Evolutionary conservation across 2,888 invertebrate species (phyloP).

Genomic region (Lithophane semibrunnea): DNA sequence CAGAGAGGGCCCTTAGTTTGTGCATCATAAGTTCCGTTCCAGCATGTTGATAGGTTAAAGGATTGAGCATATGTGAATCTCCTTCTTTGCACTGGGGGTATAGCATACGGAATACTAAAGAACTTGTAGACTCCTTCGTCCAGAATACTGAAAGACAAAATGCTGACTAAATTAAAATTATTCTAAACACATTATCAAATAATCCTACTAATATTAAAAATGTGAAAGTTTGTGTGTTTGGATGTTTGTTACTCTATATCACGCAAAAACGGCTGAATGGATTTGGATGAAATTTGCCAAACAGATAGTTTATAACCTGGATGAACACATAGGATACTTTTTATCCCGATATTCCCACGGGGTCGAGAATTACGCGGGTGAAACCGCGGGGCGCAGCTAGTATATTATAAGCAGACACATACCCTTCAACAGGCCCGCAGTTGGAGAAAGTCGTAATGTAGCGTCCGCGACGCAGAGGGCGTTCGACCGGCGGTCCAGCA

Average conservation of each 20-base stretch:
- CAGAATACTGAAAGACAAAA: constrained; percentile 88
- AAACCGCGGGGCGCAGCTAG: no score
- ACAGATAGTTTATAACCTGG: no score
- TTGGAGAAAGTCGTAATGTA: constrained; percentile 93
- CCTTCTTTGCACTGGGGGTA: constrained; percentile 92
- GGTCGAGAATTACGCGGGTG: no score
- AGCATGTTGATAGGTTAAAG: constrained; percentile 93
- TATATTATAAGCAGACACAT: constrained; percentile 59
- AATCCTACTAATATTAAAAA: neutral
- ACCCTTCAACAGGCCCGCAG: constrained; percentile 96
- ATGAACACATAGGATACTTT: no score
- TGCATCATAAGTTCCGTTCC: constrained; percentile 93
- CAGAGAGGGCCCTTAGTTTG: constrained; percentile 93
- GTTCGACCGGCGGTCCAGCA: constrained; percentile 88
- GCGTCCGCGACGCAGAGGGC: constrained; percentile 93
- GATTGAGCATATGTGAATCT: constrained; percentile 93
- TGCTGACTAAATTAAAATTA: neutral
- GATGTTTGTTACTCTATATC: no score
- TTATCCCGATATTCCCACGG: no score
- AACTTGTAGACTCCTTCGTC: constrained; percentile 95
- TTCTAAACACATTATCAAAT: neutral
- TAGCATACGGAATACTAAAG: constrained; percentile 95
- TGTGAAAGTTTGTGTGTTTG: no score
- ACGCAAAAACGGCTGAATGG: no score
- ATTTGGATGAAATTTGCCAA: no score